Percentiles rank a stretch among this genome's conserved stretches.
phyloP scores from a whole-genome alignment of 92 coral and sea anemone genomes.

The Porites divaricata region DNA sequence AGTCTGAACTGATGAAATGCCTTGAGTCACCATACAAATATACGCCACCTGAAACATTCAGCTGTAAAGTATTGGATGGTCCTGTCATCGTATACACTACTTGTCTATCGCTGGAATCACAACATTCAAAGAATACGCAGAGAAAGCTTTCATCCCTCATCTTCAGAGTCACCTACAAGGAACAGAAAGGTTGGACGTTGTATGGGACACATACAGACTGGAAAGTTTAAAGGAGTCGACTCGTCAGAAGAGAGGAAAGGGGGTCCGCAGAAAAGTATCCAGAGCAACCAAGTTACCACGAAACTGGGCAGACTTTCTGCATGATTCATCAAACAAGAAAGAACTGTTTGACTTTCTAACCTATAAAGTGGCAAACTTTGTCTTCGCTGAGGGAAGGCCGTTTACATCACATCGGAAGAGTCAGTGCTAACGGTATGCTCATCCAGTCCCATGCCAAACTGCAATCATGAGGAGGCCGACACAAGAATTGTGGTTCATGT shows the following conservation, averaged over 20 bases:
- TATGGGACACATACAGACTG: slow-evolving; percentile 48
- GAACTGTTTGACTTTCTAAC: slow-evolving; percentile 24
- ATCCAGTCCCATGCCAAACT: slow-evolving; percentile 9
- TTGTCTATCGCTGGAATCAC: slow-evolving; percentile 42
- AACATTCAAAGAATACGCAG: slow-evolving; percentile 51
- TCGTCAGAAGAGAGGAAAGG: slow-evolving; percentile 36
- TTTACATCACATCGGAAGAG: slow-evolving; percentile 7
- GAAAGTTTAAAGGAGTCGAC: slow-evolving; percentile 52
- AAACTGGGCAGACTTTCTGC: slow-evolving; percentile 23
- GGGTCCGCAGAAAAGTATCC: neutral
- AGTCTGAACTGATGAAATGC: slow-evolving; percentile 43
- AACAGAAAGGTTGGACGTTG: slow-evolving; percentile 46
- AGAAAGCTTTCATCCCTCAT: slow-evolving; percentile 36
- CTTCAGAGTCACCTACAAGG: slow-evolving; percentile 21
- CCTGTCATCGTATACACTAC: slow-evolving; percentile 45
- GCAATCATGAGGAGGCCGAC: slow-evolving; percentile 65
- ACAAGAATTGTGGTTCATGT: slow-evolving; percentile 38
- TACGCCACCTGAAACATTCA: neutral
- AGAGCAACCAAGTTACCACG: neutral
- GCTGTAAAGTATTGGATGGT: slow-evolving; percentile 60
- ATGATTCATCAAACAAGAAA: slow-evolving; percentile 36
- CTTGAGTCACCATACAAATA: neutral
- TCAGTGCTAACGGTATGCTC: no score
- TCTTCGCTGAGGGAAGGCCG: slow-evolving; percentile 8
- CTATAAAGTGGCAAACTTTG: slow-evolving; percentile 8